These are phyloP conservation scores for Puma concolor DNA, from an alignment of 2,113 vertebrate species.

Conservation along the genomic window DNA sequence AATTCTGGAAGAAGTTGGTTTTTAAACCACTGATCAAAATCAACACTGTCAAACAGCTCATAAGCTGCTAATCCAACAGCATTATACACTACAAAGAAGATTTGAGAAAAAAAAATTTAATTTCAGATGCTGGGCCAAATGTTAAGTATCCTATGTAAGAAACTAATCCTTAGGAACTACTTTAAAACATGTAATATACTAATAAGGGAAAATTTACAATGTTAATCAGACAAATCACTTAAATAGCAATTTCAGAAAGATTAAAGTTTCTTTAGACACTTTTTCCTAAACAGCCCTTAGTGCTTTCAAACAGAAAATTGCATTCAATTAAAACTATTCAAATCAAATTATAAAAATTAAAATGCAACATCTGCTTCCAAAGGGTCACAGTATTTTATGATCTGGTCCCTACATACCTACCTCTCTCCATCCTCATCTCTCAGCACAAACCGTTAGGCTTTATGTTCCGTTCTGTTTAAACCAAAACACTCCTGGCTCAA, in stretches of 20 bases:
- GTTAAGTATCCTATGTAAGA: not conserved
- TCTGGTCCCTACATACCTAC: not conserved
- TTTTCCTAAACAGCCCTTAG: slow-evolving; percentile 21
- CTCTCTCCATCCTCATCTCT: not conserved
- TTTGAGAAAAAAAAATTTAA: slow-evolving; percentile 11
- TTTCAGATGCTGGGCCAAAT: slow-evolving; percentile 20
- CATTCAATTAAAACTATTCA: not conserved
- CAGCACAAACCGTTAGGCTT: not conserved
- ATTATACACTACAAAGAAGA: slow-evolving; percentile 93
- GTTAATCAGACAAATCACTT: not conserved
- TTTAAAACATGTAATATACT: not conserved
- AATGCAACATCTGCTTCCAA: slow-evolving; percentile 21
- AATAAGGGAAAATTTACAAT: not conserved
- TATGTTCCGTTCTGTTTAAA: not conserved
- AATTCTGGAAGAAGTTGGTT: slow-evolving; percentile 96
- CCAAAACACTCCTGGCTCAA: not conserved
- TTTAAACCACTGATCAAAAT: slow-evolving; percentile 99
- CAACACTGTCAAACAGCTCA: slow-evolving; percentile 98
- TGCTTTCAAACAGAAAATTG: slow-evolving; percentile 48
- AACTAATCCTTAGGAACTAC: not conserved
- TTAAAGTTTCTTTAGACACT: not conserved
- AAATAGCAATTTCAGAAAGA: slow-evolving; percentile 38
- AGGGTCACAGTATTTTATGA: not conserved
- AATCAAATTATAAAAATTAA: slow-evolving; percentile 33
- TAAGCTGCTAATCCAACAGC: slow-evolving; percentile 97